phyloP scores from a whole-genome alignment of 2,113 vertebrate species.

The Ancistrus triradiatus region DNA sequence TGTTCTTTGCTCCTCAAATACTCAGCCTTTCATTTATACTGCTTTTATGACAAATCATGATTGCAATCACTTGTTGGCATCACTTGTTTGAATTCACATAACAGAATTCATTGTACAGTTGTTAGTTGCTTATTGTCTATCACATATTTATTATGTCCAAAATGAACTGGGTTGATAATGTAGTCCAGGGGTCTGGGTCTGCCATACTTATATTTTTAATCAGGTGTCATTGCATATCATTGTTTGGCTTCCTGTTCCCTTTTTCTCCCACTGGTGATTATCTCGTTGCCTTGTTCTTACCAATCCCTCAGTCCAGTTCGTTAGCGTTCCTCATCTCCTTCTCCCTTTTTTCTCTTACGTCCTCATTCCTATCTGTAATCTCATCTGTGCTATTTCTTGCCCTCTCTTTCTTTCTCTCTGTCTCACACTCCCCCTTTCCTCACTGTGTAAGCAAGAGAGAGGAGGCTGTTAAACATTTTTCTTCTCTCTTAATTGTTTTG shows the following conservation, averaged over 20 bases:
- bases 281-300: constrained; percentile 1
- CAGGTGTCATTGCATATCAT: too few species aligned
- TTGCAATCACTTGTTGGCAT: too few species aligned
- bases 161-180: too few species aligned
- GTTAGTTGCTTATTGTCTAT: too few species aligned
- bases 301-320: constrained; percentile 4
- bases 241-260: background rate
- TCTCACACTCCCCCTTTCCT: constrained; percentile 43
- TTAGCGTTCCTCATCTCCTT: constrained; percentile 18
- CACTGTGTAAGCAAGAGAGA: constrained; percentile 54
- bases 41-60: too few species aligned
- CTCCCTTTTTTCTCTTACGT: background rate
- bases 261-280: constrained; percentile 4
- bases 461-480: constrained; percentile 88
- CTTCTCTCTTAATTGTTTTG: constrained; percentile 96
- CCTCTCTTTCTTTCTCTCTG: constrained; percentile 26
- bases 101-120: too few species aligned
- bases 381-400: constrained; percentile 11
- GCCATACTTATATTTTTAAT: too few species aligned
- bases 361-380: constrained; percentile 34
- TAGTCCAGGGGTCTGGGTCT: too few species aligned
- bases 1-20: too few species aligned
- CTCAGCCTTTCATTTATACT: too few species aligned
- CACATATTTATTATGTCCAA: too few species aligned
- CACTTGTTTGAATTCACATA: too few species aligned